Percentiles rank a stretch among this genome's conserved stretches.
phyloP scores from a whole-genome alignment of 1,140 invertebrate species.

The Drosophila lowei region DNA sequence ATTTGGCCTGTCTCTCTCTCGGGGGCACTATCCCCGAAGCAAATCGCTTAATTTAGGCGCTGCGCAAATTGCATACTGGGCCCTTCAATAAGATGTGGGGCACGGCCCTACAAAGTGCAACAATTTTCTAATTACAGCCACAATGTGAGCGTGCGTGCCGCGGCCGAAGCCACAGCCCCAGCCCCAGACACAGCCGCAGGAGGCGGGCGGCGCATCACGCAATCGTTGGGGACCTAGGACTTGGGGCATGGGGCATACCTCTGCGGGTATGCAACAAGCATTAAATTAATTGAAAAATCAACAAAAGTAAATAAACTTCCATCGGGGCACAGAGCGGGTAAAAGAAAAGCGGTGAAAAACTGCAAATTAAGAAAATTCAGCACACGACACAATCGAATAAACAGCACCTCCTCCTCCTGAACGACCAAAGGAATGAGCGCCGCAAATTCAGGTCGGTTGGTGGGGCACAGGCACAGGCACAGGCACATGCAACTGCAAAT shows the following conservation, averaged over 20 bases:
- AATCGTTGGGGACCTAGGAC: not conserved
- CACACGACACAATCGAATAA: slow-evolving; percentile 79
- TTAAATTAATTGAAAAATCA: slow-evolving; percentile 81
- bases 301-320: slow-evolving; percentile 65
- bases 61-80: slow-evolving; percentile 60
- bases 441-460: slow-evolving; percentile 5
- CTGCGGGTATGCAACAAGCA: slow-evolving; percentile 63
- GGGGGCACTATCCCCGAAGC: slow-evolving; percentile 7
- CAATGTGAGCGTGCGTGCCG: slow-evolving; percentile 38
- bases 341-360: slow-evolving; percentile 30
- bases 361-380: slow-evolving; percentile 77
- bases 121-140: slow-evolving; percentile 75
- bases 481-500: slow-evolving; percentile 68
- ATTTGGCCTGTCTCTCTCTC: slow-evolving; percentile 23
- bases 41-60: slow-evolving; percentile 72
- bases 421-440: slow-evolving; percentile 19
- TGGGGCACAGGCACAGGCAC: not conserved
- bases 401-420: slow-evolving; percentile 29
- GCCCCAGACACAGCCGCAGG: no score
- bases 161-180: no score
- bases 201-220: slow-evolving; percentile 51
- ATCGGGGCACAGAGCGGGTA: slow-evolving; percentile 11
- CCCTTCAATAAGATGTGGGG: slow-evolving; percentile 39
- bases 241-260: slow-evolving; percentile 4
- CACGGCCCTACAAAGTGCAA: slow-evolving; percentile 69